Evolutionary conservation across 2,113 vertebrate genomes (phyloP), one percentile per base, ranked within the genome.

Genomic region (Meriones unguiculatus): DNA sequence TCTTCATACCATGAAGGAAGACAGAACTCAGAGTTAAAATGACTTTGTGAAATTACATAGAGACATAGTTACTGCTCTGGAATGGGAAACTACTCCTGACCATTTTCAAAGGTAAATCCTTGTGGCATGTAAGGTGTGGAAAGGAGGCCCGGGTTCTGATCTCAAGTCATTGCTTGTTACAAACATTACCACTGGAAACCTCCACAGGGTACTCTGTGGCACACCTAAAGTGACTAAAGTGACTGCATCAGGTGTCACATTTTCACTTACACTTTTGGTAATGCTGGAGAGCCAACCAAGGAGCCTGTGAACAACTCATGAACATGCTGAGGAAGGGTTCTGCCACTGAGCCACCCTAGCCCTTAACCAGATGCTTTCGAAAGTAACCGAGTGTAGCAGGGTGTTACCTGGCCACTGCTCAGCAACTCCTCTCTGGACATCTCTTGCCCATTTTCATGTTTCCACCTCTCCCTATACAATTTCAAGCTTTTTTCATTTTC

Each of bases 381-480:
- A 81, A 87, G 62, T 59, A 35, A 17, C 2, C 62, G 52, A 46
- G 46, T 72, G 24, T 14, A 62, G 18, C 10, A 54, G 18, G 28
- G 22, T 9, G 46, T 3, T 50, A 30, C 75, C 10, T 24, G 35
- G 70, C 2, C 22, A 50, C 18, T 28, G 14, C 22, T 89, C 41
- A n/a, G 32, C 15, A 46, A 18, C 62, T 24, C 30, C 50, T 86
- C 35, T 52, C 64, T 46, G 38, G 18, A 87, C 25, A 65, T 15
- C 20, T 72, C 28, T 88, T 73, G 35, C 24, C 67, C 10, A 9
- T 76, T 77, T 84, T 70, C 64, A 54, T 41, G 62, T n/a, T 32
- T 32, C 4, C 46, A 22, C 7, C 10, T 15, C 0, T 1, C 17
- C 57, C 2, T 7, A 38, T 10, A 5, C 20, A 72, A 62, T 35